Percentiles rank a stretch among this genome's conserved stretches.
Evolutionary conservation across 2,113 vertebrate genomes (phyloP).

Genomic region (Caranx ignobilis): DNA sequence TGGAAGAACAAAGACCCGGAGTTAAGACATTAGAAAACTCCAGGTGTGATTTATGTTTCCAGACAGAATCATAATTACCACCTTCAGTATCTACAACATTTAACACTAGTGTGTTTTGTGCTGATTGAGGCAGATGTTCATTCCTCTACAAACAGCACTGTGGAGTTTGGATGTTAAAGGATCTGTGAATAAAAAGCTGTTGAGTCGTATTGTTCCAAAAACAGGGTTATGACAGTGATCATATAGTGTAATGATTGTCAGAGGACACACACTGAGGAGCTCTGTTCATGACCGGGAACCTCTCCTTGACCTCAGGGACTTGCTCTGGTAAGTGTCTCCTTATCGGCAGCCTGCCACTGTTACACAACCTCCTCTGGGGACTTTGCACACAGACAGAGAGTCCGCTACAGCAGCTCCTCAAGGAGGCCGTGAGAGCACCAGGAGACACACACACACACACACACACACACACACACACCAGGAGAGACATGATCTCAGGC

Average conservation of each 20-base stretch:
- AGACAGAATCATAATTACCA: not conserved
- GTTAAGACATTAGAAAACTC: not conserved
- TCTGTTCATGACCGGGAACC: not conserved
- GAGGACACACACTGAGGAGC: not conserved
- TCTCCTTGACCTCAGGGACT: conserved; percentile 1
- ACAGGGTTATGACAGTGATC: not conserved
- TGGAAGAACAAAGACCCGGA: not conserved
- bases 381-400: conserved; percentile 13
- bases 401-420: not conserved
- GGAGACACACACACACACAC: no score
- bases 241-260: conserved; percentile 24
- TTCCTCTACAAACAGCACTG: no score
- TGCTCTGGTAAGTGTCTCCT: conserved; percentile 2
- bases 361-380: conserved; percentile 23
- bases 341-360: not conserved
- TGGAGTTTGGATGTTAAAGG: no score
- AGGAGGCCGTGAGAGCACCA: not conserved
- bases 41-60: not conserved
- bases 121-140: no score
- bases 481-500: no score
- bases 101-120: no score
- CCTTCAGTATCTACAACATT: no score
- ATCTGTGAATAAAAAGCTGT: no score
- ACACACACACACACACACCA: no score
- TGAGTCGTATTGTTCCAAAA: no score